These are phyloP conservation scores for Bombus soroeensis DNA, from an alignment of 1,140 invertebrate species.

Conservation along the genomic window DNA sequence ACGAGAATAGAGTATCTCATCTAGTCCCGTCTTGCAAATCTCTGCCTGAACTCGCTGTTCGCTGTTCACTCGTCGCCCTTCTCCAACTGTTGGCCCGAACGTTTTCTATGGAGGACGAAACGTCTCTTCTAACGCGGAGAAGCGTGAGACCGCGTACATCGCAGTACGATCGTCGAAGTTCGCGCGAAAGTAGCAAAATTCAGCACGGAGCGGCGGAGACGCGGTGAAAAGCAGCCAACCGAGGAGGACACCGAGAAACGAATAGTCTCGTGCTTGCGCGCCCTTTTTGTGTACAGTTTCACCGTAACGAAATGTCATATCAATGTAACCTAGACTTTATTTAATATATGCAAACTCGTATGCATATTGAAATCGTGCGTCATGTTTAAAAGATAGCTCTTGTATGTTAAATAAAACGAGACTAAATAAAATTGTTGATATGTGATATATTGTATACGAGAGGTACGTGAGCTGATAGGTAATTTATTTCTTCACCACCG, in stretches of 20 bases:
- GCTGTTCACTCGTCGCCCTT: no score
- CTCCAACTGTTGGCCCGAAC: no score
- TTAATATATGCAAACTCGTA: constrained; percentile 65
- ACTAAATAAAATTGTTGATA: constrained; percentile 75
- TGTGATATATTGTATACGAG: constrained; percentile 57
- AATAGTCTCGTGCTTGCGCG: constrained; percentile 58
- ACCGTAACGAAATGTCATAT: constrained; percentile 68
- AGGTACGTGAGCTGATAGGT: not conserved
- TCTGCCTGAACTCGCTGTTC: no score
- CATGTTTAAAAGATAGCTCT: constrained; percentile 72
- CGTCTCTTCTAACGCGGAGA: not conserved
- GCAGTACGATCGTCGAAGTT: not conserved
- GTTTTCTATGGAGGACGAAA: no score
- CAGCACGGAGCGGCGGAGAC: not conserved
- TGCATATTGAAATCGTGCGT: constrained; percentile 63
- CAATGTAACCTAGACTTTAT: constrained; percentile 70
- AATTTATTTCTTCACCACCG: not conserved
- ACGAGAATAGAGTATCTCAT: no score
- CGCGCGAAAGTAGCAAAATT: not conserved
- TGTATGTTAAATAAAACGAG: constrained; percentile 76
- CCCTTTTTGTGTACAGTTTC: constrained; percentile 63
- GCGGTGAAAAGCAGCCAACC: constrained; percentile 2
- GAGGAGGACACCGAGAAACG: constrained; percentile 26
- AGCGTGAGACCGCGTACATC: not conserved
- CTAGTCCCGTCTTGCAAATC: no score